phyloP scores from a whole-genome alignment of 2,888 invertebrate species.

The Pemphredon lugubris region DNA sequence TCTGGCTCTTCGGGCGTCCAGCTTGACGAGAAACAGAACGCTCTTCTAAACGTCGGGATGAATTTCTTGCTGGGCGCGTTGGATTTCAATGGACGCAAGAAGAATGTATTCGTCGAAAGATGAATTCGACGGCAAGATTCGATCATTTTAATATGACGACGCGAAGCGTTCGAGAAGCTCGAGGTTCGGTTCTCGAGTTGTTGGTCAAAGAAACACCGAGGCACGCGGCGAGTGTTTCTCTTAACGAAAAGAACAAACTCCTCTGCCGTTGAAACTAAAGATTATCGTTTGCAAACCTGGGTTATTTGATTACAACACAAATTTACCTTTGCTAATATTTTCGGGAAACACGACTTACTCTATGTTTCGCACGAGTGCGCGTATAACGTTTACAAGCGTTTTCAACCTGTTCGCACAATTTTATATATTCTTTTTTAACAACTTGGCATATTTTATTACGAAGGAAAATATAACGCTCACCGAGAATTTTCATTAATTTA shows the following conservation, averaged over 20 bases:
- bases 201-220: conserved; percentile 70
- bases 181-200: conserved; percentile 33
- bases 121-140: too few species aligned
- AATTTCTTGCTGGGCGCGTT: conserved; percentile 15
- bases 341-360: too few species aligned
- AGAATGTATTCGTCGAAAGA: conserved; percentile 30
- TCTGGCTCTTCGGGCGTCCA: background rate
- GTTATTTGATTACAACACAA: too few species aligned
- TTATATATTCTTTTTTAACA: too few species aligned
- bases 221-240: conserved; percentile 66
- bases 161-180: background rate
- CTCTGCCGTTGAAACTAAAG: conserved; percentile 67
- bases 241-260: conserved; percentile 67
- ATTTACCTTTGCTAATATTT: too few species aligned
- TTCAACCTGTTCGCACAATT: too few species aligned
- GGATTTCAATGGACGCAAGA: conserved; percentile 10
- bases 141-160: too few species aligned
- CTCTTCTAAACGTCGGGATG: conserved; percentile 13
- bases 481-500: too few species aligned
- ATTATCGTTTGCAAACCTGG: conserved; percentile 50
- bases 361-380: too few species aligned
- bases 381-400: too few species aligned
- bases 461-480: too few species aligned
- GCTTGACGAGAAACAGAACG: conserved; percentile 37
- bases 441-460: too few species aligned